Conservation (phyloP, 2,113 vertebrate species). For the Dromaius novaehollandiae region DNA sequence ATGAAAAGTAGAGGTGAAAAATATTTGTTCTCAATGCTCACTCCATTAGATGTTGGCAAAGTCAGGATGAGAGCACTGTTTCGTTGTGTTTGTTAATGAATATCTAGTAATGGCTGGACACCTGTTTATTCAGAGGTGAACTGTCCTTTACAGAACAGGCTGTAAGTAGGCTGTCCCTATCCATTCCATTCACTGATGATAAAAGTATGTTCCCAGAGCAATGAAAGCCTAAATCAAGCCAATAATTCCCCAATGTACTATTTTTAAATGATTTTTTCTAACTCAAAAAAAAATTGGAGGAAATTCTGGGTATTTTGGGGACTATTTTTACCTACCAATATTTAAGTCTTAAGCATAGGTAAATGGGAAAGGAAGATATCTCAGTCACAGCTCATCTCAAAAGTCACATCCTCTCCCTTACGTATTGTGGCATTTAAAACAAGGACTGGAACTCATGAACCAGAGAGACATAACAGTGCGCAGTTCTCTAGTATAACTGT, state of each 20-base stretch:
- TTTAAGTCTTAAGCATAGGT: background rate
- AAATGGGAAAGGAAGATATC: background rate
- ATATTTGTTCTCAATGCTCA: background rate
- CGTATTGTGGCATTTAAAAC: background rate
- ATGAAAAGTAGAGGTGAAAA: background rate
- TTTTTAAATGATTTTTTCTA: background rate
- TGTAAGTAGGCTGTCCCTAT: background rate
- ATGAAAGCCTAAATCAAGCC: background rate
- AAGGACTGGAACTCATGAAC: background rate
- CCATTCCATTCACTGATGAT: background rate
- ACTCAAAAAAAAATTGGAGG: background rate
- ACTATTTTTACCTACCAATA: background rate
- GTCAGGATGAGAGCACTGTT: background rate
- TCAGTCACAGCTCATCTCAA: background rate
- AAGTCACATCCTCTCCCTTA: background rate
- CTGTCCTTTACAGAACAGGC: background rate
- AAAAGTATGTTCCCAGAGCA: background rate
- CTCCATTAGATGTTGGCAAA: background rate
- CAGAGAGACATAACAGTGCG: background rate
- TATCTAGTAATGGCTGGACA: background rate
- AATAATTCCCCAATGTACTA: background rate
- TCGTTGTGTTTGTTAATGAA: background rate
- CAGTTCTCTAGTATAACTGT: slow-evolving; percentile 55
- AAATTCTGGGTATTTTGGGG: background rate
- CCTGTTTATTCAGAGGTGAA: background rate